Evolutionary conservation across 2,888 invertebrate genomes (phyloP), one percentile per base, ranked within the genome.

Genomic region (Microplitis manilae): DNA sequence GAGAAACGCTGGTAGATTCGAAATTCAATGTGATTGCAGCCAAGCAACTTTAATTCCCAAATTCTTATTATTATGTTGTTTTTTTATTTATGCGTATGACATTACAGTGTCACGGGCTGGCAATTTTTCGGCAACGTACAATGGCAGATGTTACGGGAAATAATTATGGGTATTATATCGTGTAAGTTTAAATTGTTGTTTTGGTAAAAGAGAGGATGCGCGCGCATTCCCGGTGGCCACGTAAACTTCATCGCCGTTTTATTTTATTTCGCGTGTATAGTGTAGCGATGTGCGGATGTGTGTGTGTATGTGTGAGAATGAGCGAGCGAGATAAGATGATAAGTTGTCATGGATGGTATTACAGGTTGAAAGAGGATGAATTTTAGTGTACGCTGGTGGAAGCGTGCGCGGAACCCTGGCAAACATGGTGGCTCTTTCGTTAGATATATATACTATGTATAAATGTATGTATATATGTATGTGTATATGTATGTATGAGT

Each of bases 401-500:
- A 40, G 61, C 17, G 38, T 72, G 62, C 71, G 71, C 40, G 62
- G 9, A 62, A 62, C 15, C 9, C 40, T 39, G 71, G 62, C 62
- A 72, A 72, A 62, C 71, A 72, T 72, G 62, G 62, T 72, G 20
- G 71, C 30, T 30, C 30, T 13, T 50, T 39, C 39, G 62, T 4
- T 30, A 39, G 15, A 62, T 61, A 61, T 60, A 13, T 30, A 30
- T 30, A 30, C 9, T 7, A 62, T n/a, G 38, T 62, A 60, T 30
- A 30, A 30, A 50, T 73, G 65, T 62, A 65, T 30, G 30, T 30
- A 30, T 62, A 40, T 60, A 8, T 73, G 61, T 64, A 60, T 15
- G 69, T 69, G 6, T 62, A 40, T 60, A 8, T 73, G 61, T 64
- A 60, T 15, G 69, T 69, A n/a, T 75, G 69, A 61, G n/a, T 72